phyloP scores from a whole-genome alignment of 2,113 vertebrate genomes.

The Ictalurus punctatus region DNA sequence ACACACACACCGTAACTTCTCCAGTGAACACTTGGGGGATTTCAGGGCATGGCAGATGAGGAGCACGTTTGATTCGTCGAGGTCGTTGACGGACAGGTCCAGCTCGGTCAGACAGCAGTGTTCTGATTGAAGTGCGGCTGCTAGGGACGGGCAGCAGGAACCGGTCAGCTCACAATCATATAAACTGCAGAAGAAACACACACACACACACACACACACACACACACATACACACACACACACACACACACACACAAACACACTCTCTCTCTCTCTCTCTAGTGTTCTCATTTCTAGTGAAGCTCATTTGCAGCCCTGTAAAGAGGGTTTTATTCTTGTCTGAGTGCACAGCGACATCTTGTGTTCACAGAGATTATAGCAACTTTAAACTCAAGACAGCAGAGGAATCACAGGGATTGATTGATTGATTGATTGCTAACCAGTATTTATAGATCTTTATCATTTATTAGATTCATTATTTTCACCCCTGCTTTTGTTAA shows the following conservation, averaged over 20 bases:
- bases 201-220: not conserved
- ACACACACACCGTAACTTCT: constrained; percentile 58
- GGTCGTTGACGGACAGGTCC: constrained; percentile 65
- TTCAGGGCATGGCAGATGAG: constrained; percentile 64
- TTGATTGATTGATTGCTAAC: too few relatives aligned
- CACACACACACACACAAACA: not conserved
- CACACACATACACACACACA: not conserved
- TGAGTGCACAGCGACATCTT: not conserved
- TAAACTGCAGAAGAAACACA: constrained; percentile 55
- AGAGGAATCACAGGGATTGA: too few relatives aligned
- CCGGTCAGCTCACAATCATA: constrained; percentile 54
- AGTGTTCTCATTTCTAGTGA: not conserved
- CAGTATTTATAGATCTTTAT: too few relatives aligned
- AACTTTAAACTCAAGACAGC: not conserved
- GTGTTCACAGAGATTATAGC: not conserved
- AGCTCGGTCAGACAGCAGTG: constrained; percentile 64
- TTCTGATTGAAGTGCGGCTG: constrained; percentile 60
- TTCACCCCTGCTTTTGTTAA: too few relatives aligned
- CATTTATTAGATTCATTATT: too few relatives aligned
- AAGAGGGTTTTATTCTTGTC: not conserved
- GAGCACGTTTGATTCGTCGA: constrained; percentile 67
- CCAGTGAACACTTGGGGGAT: constrained; percentile 51
- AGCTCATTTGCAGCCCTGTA: not conserved
- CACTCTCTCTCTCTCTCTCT: too few relatives aligned
- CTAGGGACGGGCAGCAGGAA: constrained; percentile 61